These are phyloP conservation scores for Clupea harengus DNA, from an alignment of 2,113 vertebrate genomes.

Conservation along the genomic window DNA sequence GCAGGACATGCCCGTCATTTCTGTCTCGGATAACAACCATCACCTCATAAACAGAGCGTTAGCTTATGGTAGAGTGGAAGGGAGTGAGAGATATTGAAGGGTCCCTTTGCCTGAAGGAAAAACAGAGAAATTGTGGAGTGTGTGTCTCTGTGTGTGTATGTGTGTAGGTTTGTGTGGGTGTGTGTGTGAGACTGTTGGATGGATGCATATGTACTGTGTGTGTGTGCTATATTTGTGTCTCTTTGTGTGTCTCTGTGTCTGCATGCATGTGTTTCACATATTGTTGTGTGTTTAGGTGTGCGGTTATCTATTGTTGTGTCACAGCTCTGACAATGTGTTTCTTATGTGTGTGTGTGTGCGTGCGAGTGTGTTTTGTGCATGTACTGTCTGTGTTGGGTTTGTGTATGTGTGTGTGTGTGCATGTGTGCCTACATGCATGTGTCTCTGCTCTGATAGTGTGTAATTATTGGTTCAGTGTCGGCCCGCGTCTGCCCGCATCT, in stretches of 20 bases:
- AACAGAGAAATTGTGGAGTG: background rate
- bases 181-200: background rate
- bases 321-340: background rate
- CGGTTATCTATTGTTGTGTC: too few relatives aligned
- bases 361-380: background rate
- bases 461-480: background rate
- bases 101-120: background rate
- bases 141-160: background rate
- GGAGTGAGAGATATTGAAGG: background rate
- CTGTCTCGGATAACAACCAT: conserved; percentile 1
- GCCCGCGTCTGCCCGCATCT: background rate
- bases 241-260: background rate
- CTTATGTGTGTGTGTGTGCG: background rate
- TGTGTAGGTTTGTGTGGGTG: background rate
- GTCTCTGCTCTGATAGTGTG: background rate
- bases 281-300: background rate
- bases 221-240: background rate
- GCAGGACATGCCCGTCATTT: background rate
- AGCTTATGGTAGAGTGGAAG: background rate
- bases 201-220: background rate
- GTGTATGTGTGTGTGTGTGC: background rate
- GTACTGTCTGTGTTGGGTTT: background rate
- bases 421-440: background rate
- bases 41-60: conserved; percentile 10
- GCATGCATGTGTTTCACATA: background rate